Evolutionary conservation across 1,140 invertebrate species (phyloP).

Genomic region (Neodiprion pinetum): DNA sequence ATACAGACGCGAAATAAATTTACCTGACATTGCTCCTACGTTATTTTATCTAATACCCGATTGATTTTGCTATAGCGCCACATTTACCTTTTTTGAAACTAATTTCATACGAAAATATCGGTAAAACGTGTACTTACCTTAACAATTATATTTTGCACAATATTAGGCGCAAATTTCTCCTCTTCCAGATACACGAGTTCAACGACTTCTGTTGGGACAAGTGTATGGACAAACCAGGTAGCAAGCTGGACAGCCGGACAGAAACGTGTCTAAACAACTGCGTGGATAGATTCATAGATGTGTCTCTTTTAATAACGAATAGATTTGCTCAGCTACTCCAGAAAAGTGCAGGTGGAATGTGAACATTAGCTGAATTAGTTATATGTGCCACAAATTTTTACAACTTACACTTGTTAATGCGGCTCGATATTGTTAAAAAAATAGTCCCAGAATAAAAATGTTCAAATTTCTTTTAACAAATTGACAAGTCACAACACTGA

Average conservation of each 20-base stretch:
- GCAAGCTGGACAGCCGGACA: conserved; percentile 85
- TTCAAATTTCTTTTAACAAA: too few relatives aligned
- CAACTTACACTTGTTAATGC: too few relatives aligned
- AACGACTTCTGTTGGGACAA: conserved; percentile 96
- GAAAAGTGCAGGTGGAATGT: conserved; percentile 62
- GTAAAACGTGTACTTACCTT: too few relatives aligned
- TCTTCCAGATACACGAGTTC: conserved; percentile 84
- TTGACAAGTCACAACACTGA: too few relatives aligned
- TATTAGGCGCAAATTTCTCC: conserved; percentile 25
- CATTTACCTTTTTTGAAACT: too few relatives aligned
- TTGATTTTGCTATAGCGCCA: too few relatives aligned
- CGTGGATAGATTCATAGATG: conserved; percentile 94
- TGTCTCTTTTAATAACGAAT: conserved; percentile 84
- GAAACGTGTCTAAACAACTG: conserved; percentile 93
- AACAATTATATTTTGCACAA: not conserved
- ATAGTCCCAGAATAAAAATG: not conserved
- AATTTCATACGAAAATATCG: too few relatives aligned
- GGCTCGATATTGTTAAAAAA: not conserved
- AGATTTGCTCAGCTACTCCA: conserved; percentile 83
- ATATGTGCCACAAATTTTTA: not conserved
- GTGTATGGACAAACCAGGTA: conserved; percentile 87
- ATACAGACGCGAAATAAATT: too few relatives aligned
- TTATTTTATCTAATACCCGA: too few relatives aligned
- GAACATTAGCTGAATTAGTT: conserved; percentile 17
- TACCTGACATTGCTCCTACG: too few relatives aligned